Conservation (phyloP, 2,113 vertebrate genomes). For the Oncorhynchus keta region DNA sequence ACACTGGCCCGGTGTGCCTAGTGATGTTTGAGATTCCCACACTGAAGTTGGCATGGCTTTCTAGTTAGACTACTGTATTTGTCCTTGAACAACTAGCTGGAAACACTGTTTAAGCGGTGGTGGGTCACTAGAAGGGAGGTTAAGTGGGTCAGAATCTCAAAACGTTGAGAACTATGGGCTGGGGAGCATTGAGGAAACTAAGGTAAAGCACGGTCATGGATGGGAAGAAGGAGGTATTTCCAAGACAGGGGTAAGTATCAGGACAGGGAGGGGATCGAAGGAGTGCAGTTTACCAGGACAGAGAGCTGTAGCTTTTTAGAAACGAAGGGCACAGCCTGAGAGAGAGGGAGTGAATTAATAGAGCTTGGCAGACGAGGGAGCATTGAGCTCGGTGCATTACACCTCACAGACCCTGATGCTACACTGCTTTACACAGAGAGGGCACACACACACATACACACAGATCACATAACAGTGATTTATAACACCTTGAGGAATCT, state of each 20-base stretch:
- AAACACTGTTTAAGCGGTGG: no score
- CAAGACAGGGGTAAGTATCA: not conserved
- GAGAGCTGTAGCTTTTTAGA: not conserved
- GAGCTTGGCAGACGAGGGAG: slow-evolving; percentile 25
- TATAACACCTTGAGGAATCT: not conserved
- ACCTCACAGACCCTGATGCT: slow-evolving; percentile 1
- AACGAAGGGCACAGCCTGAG: not conserved
- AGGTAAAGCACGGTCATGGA: no score
- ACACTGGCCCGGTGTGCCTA: slow-evolving; percentile 30
- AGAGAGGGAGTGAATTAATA: slow-evolving; percentile 27
- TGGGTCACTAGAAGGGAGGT: no score
- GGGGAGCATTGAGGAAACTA: no score
- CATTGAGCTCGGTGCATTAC: not conserved
- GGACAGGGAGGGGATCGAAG: not conserved
- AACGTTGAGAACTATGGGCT: no score
- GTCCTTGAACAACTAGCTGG: no score
- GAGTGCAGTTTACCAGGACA: not conserved
- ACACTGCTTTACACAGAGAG: not conserved
- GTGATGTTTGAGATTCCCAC: slow-evolving; percentile 74
- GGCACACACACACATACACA: not conserved
- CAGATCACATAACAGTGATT: not conserved
- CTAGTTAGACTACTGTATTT: not conserved
- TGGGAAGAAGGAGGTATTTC: not conserved
- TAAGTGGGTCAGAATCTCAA: no score
- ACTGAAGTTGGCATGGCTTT: slow-evolving; percentile 63